These are phyloP conservation scores for Cotesia chilonis DNA, from an alignment of 1,140 invertebrate genomes.

Conservation along the genomic window DNA sequence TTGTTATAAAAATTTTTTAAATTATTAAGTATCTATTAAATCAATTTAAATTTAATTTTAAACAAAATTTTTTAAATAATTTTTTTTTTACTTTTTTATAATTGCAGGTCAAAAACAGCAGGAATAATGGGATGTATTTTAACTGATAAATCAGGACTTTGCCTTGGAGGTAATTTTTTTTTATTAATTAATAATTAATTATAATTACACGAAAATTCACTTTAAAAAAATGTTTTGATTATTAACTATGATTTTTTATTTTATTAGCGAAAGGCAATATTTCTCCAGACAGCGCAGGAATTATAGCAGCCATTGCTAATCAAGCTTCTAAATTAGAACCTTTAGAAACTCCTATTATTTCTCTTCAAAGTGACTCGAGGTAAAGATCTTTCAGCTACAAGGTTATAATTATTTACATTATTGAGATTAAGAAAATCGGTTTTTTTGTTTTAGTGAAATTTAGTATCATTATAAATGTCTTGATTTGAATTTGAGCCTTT, in stretches of 20 bases:
- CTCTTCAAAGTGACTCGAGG: constrained; percentile 60
- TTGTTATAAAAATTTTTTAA: background rate
- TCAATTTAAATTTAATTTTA: too few relatives aligned
- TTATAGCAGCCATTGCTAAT: constrained; percentile 62
- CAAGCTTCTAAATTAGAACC: constrained; percentile 62
- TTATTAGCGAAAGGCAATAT: constrained; percentile 57
- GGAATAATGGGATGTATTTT: constrained; percentile 58
- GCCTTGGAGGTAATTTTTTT: constrained; percentile 56
- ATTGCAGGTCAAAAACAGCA: constrained; percentile 49
- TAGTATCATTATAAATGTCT: too few relatives aligned
- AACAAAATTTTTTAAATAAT: background rate
- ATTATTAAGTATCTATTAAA: background rate
- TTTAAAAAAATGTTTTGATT: constrained; percentile 31
- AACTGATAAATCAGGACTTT: constrained; percentile 61
- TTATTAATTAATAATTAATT: background rate
- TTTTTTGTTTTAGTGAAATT: too few relatives aligned
- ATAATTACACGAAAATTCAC: background rate
- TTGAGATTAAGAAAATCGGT: too few relatives aligned
- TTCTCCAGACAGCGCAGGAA: constrained; percentile 60
- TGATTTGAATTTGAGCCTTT: too few relatives aligned
- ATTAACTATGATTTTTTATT: constrained; percentile 30
- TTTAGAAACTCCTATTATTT: constrained; percentile 54
- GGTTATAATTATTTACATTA: background rate
- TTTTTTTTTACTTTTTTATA: constrained; percentile 24
- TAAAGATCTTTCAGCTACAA: constrained; percentile 38